Percentiles rank a stretch among this genome's conserved stretches.
phyloP scores from a whole-genome alignment of 2,797 vertebrate species.

The Rhabdophis nuchalis region DNA sequence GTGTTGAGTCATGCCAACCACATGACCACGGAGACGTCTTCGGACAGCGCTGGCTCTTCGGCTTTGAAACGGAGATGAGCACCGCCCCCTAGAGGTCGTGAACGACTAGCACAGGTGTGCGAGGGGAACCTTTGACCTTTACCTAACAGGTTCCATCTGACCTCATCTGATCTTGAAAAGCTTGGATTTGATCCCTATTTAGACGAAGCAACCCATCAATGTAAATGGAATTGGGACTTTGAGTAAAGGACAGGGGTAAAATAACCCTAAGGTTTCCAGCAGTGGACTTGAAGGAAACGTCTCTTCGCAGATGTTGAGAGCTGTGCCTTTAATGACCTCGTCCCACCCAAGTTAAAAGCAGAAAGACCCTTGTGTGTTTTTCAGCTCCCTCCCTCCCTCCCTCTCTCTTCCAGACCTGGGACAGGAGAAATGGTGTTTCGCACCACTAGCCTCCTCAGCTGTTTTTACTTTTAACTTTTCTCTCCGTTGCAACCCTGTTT shows the following conservation, averaged over 20 bases:
- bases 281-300: neutral
- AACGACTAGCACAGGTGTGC: no score
- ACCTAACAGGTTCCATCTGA: neutral
- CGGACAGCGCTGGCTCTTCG: no score
- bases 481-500: neutral
- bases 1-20: no score
- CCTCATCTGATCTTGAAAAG: neutral
- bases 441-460: neutral
- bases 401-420: neutral
- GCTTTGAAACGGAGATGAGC: no score
- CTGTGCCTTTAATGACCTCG: neutral
- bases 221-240: neutral
- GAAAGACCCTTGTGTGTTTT: neutral
- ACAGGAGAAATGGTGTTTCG: no score
- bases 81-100: no score
- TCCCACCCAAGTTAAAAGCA: neutral
- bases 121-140: no score
- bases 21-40: no score
- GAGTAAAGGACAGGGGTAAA: neutral
- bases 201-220: neutral
- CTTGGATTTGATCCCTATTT: neutral
- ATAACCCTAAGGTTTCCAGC: neutral
- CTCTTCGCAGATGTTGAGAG: neutral
- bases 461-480: neutral
- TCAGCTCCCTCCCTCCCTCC: no score